A percentile compares a stretch with the other conserved stretches of the same genome.
These are phyloP conservation scores for Sminthurides aquaticus DNA, from an alignment of 2,888 invertebrate genomes.

Conservation along the genomic window DNA sequence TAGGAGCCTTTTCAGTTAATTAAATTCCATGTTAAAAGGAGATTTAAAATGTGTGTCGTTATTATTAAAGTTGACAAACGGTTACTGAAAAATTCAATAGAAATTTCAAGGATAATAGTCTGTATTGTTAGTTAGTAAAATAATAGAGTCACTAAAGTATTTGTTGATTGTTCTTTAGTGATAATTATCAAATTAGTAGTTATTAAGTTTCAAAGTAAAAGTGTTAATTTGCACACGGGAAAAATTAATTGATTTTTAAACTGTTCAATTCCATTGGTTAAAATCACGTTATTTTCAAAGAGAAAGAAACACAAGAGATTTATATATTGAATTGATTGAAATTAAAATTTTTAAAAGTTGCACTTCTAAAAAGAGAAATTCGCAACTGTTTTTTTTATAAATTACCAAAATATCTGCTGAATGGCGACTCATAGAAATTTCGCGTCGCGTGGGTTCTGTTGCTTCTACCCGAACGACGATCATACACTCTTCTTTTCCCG, in stretches of 20 bases:
- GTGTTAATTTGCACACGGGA: no score
- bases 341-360: not conserved
- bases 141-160: no score
- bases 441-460: constrained; percentile 42
- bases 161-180: no score
- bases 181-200: no score
- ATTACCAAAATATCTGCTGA: constrained; percentile 81
- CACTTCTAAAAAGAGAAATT: not conserved
- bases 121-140: no score
- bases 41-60: no score
- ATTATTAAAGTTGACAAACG: no score
- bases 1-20: no score
- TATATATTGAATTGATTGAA: not conserved
- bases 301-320: constrained; percentile 4
- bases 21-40: no score
- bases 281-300: constrained; percentile 1
- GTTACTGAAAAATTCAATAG: no score
- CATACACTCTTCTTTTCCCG: constrained; percentile 49
- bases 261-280: not conserved
- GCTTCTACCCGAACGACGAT: constrained; percentile 51
- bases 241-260: not conserved
- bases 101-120: no score
- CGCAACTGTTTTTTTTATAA: not conserved
- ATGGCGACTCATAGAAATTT: constrained; percentile 73
- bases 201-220: no score